A percentile compares a stretch with the other conserved stretches of the same genome.
phyloP scores from a whole-genome alignment of 2,888 invertebrate species.

The Oxyteleia sp. region DNA sequence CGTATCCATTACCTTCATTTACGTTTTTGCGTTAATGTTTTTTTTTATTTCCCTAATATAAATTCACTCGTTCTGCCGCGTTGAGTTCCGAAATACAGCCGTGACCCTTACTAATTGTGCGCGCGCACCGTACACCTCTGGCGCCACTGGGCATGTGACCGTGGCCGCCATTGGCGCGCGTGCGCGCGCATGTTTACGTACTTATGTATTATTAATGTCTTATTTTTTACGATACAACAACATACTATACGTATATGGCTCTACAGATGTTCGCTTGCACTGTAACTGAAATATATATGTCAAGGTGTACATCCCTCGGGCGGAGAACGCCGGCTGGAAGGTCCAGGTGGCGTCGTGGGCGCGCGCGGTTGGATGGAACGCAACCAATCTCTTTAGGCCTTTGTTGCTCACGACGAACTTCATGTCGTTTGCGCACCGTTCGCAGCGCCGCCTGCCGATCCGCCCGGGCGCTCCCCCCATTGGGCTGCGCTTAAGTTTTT shows the following conservation, averaged over 20 bases:
- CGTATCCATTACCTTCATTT: slow-evolving; percentile 65
- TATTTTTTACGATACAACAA: slow-evolving; percentile 85
- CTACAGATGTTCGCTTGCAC: too few relatives aligned
- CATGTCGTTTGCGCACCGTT: slow-evolving; percentile 32
- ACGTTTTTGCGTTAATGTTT: slow-evolving; percentile 45
- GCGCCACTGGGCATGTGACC: neutral
- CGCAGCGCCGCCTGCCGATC: slow-evolving; percentile 13
- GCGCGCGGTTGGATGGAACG: neutral
- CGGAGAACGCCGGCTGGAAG: too few relatives aligned
- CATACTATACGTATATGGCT: slow-evolving; percentile 88
- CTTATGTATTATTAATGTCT: slow-evolving; percentile 70
- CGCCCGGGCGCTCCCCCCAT: slow-evolving; percentile 10
- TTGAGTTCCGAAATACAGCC: slow-evolving; percentile 84
- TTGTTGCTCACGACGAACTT: slow-evolving; percentile 16
- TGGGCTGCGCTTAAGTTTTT: slow-evolving; percentile 47
- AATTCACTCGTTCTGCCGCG: slow-evolving; percentile 79
- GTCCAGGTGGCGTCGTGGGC: slow-evolving; percentile 10
- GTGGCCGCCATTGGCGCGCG: slow-evolving; percentile 11
- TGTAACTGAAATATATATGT: too few relatives aligned
- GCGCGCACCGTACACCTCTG: slow-evolving; percentile 42
- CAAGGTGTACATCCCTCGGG: too few relatives aligned
- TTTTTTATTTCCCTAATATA: slow-evolving; percentile 71
- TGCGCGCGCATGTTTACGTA: slow-evolving; percentile 48
- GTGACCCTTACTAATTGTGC: slow-evolving; percentile 86
- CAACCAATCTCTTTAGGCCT: slow-evolving; percentile 54